Percentiles rank a stretch among this genome's conserved stretches.
Evolutionary conservation across 2,797 vertebrate species (phyloP).

Genomic region (Synanceia verrucosa): DNA sequence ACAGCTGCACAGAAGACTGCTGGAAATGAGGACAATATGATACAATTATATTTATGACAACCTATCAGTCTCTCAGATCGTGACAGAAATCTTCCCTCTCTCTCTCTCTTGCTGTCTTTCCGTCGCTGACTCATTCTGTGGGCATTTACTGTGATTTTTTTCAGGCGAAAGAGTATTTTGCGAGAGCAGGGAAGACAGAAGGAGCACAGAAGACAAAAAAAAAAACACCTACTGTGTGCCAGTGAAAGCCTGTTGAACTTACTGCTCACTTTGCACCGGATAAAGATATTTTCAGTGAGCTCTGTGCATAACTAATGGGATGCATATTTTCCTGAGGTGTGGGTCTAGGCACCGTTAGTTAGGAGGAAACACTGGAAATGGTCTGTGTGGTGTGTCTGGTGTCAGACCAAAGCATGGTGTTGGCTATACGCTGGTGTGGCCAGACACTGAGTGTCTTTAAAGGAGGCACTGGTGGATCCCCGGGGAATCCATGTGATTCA

Average conservation of each 20-base stretch:
- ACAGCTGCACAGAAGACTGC: slow-evolving; percentile 31
- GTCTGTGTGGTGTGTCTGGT: background rate
- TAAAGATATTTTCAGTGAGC: slow-evolving; percentile 44
- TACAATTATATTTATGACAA: slow-evolving; percentile 52
- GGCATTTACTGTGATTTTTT: slow-evolving; percentile 54
- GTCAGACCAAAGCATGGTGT: background rate
- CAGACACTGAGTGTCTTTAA: slow-evolving; percentile 19
- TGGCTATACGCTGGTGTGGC: background rate
- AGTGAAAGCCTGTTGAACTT: slow-evolving; percentile 60
- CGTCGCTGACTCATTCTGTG: slow-evolving; percentile 68
- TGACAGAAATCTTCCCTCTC: slow-evolving; percentile 67
- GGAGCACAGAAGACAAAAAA: slow-evolving; percentile 31
- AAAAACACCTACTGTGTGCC: slow-evolving; percentile 49
- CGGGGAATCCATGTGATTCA: slow-evolving; percentile 43
- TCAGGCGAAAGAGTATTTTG: slow-evolving; percentile 43
- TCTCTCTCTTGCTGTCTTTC: slow-evolving; percentile 24
- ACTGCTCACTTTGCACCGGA: slow-evolving; percentile 51
- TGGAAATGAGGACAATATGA: slow-evolving; percentile 34
- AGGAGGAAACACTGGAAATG: slow-evolving; percentile 4
- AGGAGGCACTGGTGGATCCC: slow-evolving; percentile 11
- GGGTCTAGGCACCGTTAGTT: slow-evolving; percentile 25
- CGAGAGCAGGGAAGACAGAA: slow-evolving; percentile 29
- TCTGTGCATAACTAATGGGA: slow-evolving; percentile 55
- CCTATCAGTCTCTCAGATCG: slow-evolving; percentile 54
- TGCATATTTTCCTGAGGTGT: slow-evolving; percentile 40